These are phyloP conservation scores for Peromyscus polionotus DNA, from an alignment of 2,113 vertebrate species.

Conservation along the genomic window DNA sequence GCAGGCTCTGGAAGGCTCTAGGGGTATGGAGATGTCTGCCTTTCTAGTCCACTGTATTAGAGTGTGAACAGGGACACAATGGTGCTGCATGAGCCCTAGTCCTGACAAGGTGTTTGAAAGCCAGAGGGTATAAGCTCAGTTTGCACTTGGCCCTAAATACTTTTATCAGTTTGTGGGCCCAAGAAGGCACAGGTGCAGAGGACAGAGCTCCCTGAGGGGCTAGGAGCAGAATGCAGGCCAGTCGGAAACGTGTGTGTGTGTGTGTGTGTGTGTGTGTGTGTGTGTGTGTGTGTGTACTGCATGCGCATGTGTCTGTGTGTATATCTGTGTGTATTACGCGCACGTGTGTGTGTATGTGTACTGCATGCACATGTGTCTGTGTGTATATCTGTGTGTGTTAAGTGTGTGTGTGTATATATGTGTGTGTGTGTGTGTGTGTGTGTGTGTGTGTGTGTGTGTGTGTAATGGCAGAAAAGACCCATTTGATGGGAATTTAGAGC, in stretches of 20 bases:
- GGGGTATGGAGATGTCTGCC: accelerated
- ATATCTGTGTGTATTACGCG: not conserved
- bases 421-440: too few relatives aligned
- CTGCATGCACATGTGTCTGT: too few relatives aligned
- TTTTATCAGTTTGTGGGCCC: too few relatives aligned
- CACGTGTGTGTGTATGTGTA: not conserved
- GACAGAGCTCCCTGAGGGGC: not conserved
- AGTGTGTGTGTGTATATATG: too few relatives aligned
- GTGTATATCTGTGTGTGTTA: not conserved
- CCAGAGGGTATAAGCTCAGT: not conserved
- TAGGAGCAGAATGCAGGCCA: not conserved
- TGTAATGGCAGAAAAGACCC: not conserved
- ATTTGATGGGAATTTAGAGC: not conserved
- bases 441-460: too few relatives aligned
- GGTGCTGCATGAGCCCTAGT: accelerated
- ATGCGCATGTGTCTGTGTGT: too few relatives aligned
- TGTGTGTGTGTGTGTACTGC: not conserved
- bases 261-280: not conserved
- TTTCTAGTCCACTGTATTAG: not conserved
- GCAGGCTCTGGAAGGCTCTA: not conserved
- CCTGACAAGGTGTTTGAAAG: not conserved
- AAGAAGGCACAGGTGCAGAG: not conserved
- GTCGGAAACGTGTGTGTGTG: too few relatives aligned
- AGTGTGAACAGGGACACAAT: accelerated
- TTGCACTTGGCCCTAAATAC: not conserved